Conservation (phyloP, 2,797 vertebrate species). For the Selene dorsalis region DNA sequence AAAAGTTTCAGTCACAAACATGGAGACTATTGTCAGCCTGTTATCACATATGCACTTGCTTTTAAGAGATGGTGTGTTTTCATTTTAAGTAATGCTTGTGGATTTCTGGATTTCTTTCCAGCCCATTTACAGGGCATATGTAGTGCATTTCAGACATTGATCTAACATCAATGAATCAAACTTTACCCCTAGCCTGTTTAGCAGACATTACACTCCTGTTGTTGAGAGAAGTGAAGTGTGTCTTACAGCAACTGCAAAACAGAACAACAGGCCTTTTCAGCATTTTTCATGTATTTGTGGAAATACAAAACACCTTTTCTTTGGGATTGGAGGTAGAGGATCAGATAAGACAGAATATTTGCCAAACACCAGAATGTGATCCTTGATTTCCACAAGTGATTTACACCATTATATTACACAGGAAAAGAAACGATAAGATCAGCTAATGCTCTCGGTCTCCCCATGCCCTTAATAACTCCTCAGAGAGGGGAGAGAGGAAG, state of each 20-base stretch:
- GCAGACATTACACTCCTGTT: conserved; percentile 4
- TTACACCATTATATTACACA: conserved; percentile 61
- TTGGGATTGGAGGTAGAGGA: conserved; percentile 6
- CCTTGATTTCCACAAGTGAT: conserved; percentile 56
- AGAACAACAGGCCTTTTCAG: conserved; percentile 17
- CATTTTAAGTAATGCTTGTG: conserved; percentile 7
- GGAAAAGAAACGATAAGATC: conserved; percentile 69
- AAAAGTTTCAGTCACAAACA: neutral
- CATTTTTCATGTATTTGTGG: conserved; percentile 23
- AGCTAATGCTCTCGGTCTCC: conserved; percentile 54
- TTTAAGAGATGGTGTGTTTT: conserved; percentile 26
- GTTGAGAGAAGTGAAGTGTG: conserved; percentile 10
- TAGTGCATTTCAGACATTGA: conserved; percentile 14
- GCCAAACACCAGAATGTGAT: conserved; percentile 63
- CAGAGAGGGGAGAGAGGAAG: conserved; percentile 69
- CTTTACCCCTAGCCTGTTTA: conserved; percentile 24
- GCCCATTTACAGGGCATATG: conserved; percentile 1
- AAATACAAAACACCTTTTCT: conserved; percentile 32
- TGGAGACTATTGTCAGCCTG: conserved; percentile 7
- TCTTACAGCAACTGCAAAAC: conserved; percentile 32
- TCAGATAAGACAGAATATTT: conserved; percentile 62
- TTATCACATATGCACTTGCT: conserved; percentile 21
- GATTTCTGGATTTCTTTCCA: conserved; percentile 21
- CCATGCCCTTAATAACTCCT: conserved; percentile 61
- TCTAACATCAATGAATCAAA: conserved; percentile 41